Evolutionary conservation across 2,888 invertebrate species (phyloP), one percentile per base, ranked within the genome.

Genomic region (Perdita meconis): DNA sequence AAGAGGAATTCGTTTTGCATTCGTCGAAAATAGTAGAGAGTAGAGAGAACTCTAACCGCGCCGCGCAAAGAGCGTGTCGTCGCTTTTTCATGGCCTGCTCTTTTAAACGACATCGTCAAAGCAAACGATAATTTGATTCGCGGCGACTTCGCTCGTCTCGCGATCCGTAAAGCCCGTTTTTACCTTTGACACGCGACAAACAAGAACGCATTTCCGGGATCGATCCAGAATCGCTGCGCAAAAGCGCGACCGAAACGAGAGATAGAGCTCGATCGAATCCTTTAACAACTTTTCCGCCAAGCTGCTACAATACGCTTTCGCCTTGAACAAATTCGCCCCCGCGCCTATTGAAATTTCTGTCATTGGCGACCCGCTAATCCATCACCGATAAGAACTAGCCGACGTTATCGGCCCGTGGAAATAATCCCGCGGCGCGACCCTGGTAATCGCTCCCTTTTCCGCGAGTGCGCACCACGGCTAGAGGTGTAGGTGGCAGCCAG

Each of bases 391-490:
- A 69, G 64, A 66, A 80, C 50, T 55, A 51, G 42, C 50, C 59
- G 59, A 53, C 68, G 51, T 64, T 76, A 69, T 70, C 69, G 51
- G 63, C 42, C 16, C 42, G 66, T 69, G 53, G 64, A 75, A 83
- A 78, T 82, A 82, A 83, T 74, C 60, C 44, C 38, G 26, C 50
- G 71, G 36, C 56, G 61, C 70, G 61, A 53, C 57, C 63, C 66
- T 66, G 61, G 74, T 74, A 78, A 81, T 81, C 82, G 78, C 51
- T 68, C 53, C 57, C 64, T 76, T 71, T 60, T 56, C 59, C 42
- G 30, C 6, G 22, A 77, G 64, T 53, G 53, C 59, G 67, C 26
- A 47, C 22, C 3, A 1, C n/a, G 10, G 55, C 19, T 34, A 51
- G 53, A 53, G 50, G 26, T 19, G 63, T 26, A 36, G 56, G 19